Evolutionary conservation across 2,113 vertebrate genomes (phyloP).

Genomic region (Chlorodrepanis virens): DNA sequence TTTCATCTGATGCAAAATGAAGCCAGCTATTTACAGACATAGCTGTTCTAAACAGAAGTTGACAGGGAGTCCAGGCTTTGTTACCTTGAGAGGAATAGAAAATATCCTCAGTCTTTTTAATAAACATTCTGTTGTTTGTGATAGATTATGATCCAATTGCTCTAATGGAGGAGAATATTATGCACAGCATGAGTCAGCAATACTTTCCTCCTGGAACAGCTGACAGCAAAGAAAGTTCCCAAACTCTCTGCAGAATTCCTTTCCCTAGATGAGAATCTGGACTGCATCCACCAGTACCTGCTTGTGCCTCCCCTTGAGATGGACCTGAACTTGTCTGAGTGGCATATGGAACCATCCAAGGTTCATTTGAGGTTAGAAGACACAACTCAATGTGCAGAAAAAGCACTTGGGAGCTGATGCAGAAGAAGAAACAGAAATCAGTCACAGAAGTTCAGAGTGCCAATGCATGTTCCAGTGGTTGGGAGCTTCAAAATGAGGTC

Average conservation of each 20-base stretch:
- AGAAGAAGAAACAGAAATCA: neutral
- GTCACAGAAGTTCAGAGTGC: neutral
- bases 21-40: constrained; percentile 18
- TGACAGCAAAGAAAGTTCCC: constrained; percentile 41
- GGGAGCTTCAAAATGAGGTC: neutral
- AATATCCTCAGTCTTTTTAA: constrained; percentile 41
- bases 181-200: constrained; percentile 63
- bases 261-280: neutral
- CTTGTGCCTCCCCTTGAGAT: neutral
- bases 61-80: neutral
- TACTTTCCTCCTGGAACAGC: constrained; percentile 43
- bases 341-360: neutral
- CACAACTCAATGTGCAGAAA: neutral
- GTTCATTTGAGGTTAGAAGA: neutral
- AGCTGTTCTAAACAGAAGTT: constrained; percentile 6
- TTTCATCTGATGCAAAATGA: neutral
- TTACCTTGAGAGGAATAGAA: constrained; percentile 37
- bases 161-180: constrained; percentile 52
- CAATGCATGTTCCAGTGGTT: neutral
- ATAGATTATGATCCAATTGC: constrained; percentile 60
- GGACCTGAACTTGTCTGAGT: neutral
- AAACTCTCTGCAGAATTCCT: constrained; percentile 33
- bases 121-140: constrained; percentile 41
- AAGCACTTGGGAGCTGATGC: neutral
- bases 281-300: neutral